Conservation (phyloP, 2,113 vertebrate species). For the Vulpes lagopus region DNA sequence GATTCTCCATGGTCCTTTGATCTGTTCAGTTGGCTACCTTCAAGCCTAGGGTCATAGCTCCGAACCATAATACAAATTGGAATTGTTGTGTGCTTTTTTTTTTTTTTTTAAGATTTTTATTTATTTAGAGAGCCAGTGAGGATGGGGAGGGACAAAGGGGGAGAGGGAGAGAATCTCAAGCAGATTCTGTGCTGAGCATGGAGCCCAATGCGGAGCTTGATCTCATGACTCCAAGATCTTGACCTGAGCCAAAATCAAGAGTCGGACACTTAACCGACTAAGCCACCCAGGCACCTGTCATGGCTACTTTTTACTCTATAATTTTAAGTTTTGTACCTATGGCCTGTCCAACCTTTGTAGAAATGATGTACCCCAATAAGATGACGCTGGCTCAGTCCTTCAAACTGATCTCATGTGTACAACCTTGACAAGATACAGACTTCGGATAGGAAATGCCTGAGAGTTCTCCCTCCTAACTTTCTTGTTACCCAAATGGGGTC, state of each 20-base stretch:
- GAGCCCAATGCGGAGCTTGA: neutral
- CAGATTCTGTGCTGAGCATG: neutral
- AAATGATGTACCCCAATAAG: neutral
- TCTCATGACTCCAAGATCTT: neutral
- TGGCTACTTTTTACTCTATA: neutral
- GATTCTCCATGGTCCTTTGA: neutral
- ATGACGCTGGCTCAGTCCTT: neutral
- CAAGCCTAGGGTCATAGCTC: neutral
- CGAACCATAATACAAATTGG: neutral
- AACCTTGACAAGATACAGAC: neutral
- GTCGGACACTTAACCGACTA: neutral
- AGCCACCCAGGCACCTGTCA: neutral
- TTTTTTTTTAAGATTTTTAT: neutral
- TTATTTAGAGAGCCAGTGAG: neutral
- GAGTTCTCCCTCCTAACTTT: neutral
- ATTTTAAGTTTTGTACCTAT: neutral
- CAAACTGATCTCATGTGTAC: neutral
- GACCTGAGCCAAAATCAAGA: neutral
- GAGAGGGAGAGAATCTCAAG: neutral
- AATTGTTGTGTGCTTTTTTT: neutral
- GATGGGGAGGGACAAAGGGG: neutral
- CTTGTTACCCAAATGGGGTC: neutral
- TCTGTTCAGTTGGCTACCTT: neutral
- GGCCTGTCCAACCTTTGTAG: neutral
- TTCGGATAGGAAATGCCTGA: neutral